Evolutionary conservation across 2,888 invertebrate genomes (phyloP).

Genomic region (Drosophila mimica): DNA sequence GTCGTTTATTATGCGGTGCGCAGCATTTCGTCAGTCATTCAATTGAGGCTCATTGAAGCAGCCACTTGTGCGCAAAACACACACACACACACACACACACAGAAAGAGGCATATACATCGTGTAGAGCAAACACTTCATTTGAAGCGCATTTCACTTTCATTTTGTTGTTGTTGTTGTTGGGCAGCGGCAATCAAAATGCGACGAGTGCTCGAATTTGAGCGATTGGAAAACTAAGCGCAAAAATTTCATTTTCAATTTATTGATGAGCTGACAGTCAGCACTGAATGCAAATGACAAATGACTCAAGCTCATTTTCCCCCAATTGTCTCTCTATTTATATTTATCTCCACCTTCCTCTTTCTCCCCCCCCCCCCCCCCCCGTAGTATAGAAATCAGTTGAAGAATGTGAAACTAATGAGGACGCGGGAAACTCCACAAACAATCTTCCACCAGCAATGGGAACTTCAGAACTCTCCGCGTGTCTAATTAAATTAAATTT

Average conservation of each 20-base stretch:
- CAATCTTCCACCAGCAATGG: not conserved
- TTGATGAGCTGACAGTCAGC: slow-evolving; percentile 65
- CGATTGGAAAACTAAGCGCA: slow-evolving; percentile 61
- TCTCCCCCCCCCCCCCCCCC: too few relatives aligned
- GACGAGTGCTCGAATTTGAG: slow-evolving; percentile 45
- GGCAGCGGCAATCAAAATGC: slow-evolving; percentile 60
- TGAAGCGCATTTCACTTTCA: slow-evolving; percentile 79
- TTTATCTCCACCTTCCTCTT: not conserved
- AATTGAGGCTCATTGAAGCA: slow-evolving; percentile 74
- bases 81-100: slow-evolving; percentile 25
- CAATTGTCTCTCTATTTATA: slow-evolving; percentile 3
- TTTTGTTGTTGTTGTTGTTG: slow-evolving; percentile 46
- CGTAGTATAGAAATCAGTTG: not conserved
- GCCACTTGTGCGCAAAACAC: slow-evolving; percentile 44
- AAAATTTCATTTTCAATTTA: slow-evolving; percentile 72
- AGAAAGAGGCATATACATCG: slow-evolving; percentile 5
- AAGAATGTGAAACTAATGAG: slow-evolving; percentile 9
- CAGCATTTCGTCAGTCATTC: slow-evolving; percentile 74
- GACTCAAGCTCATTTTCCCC: slow-evolving; percentile 26
- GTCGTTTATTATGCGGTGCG: slow-evolving; percentile 67
- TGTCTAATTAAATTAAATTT: slow-evolving; percentile 1
- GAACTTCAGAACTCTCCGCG: not conserved
- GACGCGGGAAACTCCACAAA: not conserved
- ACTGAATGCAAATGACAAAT: slow-evolving; percentile 73
- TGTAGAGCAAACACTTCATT: slow-evolving; percentile 63